phyloP scores from a whole-genome alignment of 1,140 invertebrate species.

The Diploscapter pachys region DNA sequence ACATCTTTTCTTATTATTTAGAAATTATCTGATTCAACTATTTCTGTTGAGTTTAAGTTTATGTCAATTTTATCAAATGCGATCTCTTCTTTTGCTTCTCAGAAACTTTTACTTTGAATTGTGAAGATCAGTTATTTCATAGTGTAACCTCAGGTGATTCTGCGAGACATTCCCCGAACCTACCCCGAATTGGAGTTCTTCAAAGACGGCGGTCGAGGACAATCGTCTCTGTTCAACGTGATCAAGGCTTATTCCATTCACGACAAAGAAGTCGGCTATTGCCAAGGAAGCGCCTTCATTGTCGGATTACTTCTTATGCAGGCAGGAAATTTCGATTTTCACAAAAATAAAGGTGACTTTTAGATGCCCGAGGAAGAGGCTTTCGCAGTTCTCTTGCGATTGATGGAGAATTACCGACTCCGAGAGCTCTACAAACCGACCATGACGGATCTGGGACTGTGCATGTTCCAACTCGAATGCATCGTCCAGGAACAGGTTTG shows the following conservation, averaged over 20 bases:
- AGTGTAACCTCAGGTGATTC: slow-evolving; percentile 66
- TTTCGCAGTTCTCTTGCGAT: slow-evolving; percentile 89
- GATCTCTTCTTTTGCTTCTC: not conserved
- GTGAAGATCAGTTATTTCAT: slow-evolving; percentile 1
- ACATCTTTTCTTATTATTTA: not conserved
- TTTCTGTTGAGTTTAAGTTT: not conserved
- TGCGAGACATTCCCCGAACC: slow-evolving; percentile 91
- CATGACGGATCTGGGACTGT: slow-evolving; percentile 86
- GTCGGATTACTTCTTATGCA: slow-evolving; percentile 60
- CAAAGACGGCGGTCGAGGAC: slow-evolving; percentile 84
- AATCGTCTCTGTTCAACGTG: slow-evolving; percentile 92
- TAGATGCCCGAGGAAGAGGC: slow-evolving; percentile 99
- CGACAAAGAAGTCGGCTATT: slow-evolving; percentile 92
- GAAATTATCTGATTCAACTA: not conserved
- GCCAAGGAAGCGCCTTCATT: slow-evolving; percentile 70
- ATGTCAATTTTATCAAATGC: too few species aligned
- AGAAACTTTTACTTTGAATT: not conserved
- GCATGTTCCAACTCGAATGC: slow-evolving; percentile 97
- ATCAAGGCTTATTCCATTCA: slow-evolving; percentile 83
- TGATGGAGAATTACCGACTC: slow-evolving; percentile 96
- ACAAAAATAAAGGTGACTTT: not conserved
- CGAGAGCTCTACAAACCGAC: slow-evolving; percentile 98
- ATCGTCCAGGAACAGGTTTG: slow-evolving; percentile 71
- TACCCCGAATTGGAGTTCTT: slow-evolving; percentile 99
- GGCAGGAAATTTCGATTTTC: slow-evolving; percentile 45